A percentile compares a stretch with the other conserved stretches of the same genome.
These are phyloP conservation scores for Scaptomyza polygonia DNA, from an alignment of 2,888 invertebrate species.

Conservation along the genomic window DNA sequence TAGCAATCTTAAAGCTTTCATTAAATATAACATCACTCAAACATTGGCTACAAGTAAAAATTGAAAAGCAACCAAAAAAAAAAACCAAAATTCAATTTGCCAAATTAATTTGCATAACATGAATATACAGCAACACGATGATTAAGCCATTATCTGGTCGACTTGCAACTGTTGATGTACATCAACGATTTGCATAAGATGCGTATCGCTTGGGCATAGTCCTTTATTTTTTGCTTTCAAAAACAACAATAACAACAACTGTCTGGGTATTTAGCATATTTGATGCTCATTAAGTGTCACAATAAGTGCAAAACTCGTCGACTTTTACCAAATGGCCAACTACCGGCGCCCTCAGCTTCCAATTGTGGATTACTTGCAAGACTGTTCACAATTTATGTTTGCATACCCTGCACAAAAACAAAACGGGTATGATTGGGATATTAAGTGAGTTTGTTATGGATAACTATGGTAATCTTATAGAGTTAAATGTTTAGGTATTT, in stretches of 20 bases:
- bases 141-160: conserved; percentile 39
- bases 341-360: conserved; percentile 20
- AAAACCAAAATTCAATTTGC: not conserved
- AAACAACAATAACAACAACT: conserved; percentile 36
- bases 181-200: conserved; percentile 45
- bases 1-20: not conserved
- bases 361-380: conserved; percentile 10
- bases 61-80: not conserved
- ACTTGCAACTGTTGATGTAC: conserved; percentile 29
- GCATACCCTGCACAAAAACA: conserved; percentile 14
- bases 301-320: conserved; percentile 56
- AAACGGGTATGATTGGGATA: not conserved
- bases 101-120: conserved; percentile 4
- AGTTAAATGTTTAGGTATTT: no score
- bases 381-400: conserved; percentile 16
- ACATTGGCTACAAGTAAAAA: not conserved
- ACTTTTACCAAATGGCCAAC: conserved; percentile 53
- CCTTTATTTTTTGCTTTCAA: conserved; percentile 15
- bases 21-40: not conserved
- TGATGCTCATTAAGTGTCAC: conserved; percentile 70
- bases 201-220: conserved; percentile 3
- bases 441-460: no score
- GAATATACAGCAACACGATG: conserved; percentile 14
- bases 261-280: conserved; percentile 61
- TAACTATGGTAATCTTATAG: no score